phyloP scores from a whole-genome alignment of 2,888 invertebrate genomes.

The Boloria euphrosyne region DNA sequence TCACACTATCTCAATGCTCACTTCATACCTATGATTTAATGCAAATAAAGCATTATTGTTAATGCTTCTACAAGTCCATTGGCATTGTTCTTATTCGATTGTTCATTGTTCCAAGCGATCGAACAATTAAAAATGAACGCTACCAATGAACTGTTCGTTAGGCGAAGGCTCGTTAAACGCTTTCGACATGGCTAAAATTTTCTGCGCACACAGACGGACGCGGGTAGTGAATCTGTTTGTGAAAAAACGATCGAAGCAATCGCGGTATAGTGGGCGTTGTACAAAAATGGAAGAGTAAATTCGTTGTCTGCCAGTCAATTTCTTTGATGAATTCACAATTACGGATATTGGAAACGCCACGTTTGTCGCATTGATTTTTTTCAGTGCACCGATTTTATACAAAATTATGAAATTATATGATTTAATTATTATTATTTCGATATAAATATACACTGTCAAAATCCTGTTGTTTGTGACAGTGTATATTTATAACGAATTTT shows the following conservation, averaged over 20 bases:
- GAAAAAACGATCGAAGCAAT: conserved; percentile 26
- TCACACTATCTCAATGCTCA: conserved; percentile 47
- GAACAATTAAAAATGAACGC: conserved; percentile 50
- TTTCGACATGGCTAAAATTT: conserved; percentile 26
- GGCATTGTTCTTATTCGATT: conserved; percentile 54
- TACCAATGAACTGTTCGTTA: conserved; percentile 41
- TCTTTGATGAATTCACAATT: conserved; percentile 79
- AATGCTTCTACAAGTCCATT: conserved; percentile 53
- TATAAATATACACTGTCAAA: no score
- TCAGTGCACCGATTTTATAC: background rate
- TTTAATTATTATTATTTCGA: background rate
- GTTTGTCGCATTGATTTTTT: background rate
- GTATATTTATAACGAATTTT: no score
- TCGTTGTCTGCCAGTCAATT: conserved; percentile 73
- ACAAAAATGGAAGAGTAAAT: conserved; percentile 49
- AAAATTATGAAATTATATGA: background rate
- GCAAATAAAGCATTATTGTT: conserved; percentile 54
- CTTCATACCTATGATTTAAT: conserved; percentile 33
- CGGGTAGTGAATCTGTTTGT: conserved; percentile 22
- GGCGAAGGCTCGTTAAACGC: conserved; percentile 23
- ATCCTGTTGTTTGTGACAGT: no score
- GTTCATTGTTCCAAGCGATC: conserved; percentile 52
- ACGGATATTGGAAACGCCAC: conserved; percentile 72
- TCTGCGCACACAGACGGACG: conserved; percentile 14
- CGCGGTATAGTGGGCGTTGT: conserved; percentile 30